Evolutionary conservation across 2,113 vertebrate genomes (phyloP).

Genomic region (Tichodroma muraria): DNA sequence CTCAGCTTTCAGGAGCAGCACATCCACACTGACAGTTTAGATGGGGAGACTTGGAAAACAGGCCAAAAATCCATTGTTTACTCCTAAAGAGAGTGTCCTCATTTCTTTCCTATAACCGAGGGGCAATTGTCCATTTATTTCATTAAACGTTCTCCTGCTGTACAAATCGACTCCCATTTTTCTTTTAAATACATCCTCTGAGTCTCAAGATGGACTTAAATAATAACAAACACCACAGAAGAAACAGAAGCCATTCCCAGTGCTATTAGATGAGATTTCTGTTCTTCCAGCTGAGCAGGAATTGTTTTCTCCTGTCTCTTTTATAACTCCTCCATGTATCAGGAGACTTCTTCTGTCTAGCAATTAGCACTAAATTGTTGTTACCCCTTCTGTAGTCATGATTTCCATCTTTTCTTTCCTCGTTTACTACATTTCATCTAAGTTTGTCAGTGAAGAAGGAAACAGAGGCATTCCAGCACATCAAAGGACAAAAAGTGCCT

Average conservation of each 20-base stretch:
- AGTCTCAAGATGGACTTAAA: conserved; percentile 1
- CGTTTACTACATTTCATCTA: background rate
- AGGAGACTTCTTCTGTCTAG: background rate
- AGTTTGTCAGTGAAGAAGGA: background rate
- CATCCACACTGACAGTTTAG: background rate
- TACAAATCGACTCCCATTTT: background rate
- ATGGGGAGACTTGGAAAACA: background rate
- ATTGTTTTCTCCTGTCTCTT: background rate
- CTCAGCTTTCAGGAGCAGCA: background rate
- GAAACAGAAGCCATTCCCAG: background rate
- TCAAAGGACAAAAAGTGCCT: background rate
- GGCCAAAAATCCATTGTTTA: background rate
- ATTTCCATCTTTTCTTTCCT: background rate
- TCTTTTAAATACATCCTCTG: background rate
- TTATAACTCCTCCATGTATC: background rate
- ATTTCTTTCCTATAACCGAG: background rate
- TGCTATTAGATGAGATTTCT: background rate
- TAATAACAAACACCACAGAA: background rate
- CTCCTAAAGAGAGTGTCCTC: background rate
- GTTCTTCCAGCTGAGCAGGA: background rate
- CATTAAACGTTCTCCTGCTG: background rate
- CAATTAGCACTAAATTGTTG: background rate
- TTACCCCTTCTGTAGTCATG: background rate
- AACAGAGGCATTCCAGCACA: background rate
- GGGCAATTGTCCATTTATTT: background rate